Conservation (phyloP, 2,113 vertebrate species). For the Calidris pugnax region DNA sequence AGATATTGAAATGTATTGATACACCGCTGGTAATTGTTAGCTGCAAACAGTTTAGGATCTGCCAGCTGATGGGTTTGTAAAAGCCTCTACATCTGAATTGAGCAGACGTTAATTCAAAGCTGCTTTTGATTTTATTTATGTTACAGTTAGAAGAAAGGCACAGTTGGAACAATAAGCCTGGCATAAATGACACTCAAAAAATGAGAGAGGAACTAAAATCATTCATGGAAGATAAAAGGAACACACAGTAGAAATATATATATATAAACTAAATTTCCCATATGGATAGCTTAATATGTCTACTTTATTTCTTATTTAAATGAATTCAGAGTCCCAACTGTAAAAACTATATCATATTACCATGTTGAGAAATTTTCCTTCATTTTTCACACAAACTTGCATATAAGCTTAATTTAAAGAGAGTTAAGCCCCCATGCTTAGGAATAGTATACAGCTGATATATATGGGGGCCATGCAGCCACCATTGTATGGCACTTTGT, state of each 20-base stretch:
- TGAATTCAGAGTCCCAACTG: not conserved
- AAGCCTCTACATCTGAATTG: not conserved
- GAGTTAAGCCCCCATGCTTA: accelerated
- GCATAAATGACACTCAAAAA: not conserved
- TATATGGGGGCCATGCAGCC: not conserved
- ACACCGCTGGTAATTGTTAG: not conserved
- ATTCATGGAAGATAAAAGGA: not conserved
- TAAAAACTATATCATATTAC: not conserved
- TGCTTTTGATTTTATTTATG: not conserved
- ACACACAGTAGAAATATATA: not conserved
- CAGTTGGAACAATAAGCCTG: not conserved
- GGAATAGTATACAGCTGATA: not conserved
- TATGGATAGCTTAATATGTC: not conserved
- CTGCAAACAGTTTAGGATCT: not conserved
- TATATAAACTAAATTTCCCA: not conserved
- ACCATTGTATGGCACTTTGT: not conserved
- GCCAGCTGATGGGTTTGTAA: not conserved
- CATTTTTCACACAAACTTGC: not conserved
- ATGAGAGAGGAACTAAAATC: not conserved
- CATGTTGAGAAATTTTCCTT: not conserved
- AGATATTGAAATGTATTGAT: not conserved
- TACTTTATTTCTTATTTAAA: not conserved
- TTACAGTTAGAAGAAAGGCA: not conserved
- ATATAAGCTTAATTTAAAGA: not conserved
- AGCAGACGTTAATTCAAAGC: not conserved